Conservation (phyloP, 1,140 invertebrate species). For the Saccostrea cuccullata region DNA sequence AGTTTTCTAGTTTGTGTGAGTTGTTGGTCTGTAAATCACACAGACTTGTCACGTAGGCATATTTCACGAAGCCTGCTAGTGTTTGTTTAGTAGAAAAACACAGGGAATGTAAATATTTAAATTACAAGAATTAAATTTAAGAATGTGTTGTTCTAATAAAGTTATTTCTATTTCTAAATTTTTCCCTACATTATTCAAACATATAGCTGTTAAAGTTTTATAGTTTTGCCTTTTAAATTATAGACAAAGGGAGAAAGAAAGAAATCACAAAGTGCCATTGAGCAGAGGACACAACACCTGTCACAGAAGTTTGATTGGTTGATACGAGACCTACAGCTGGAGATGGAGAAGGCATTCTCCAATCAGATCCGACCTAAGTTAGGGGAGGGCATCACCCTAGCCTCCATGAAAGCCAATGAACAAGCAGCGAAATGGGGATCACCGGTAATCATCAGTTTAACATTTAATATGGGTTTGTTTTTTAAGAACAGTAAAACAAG, state of each 20-base stretch:
- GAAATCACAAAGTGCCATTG: constrained; percentile 42
- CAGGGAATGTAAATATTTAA: too few species aligned
- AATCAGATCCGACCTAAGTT: constrained; percentile 47
- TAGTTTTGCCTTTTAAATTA: background rate
- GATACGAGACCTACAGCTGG: constrained; percentile 24
- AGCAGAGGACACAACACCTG: constrained; percentile 29
- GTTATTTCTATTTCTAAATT: too few species aligned
- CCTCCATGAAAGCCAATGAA: constrained; percentile 43
- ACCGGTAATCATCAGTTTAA: background rate
- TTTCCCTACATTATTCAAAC: background rate
- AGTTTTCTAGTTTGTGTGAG: too few species aligned
- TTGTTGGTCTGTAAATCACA: too few species aligned
- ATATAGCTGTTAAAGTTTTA: too few species aligned
- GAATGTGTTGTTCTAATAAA: too few species aligned
- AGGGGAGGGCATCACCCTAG: constrained; percentile 46
- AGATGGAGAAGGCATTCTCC: too few species aligned
- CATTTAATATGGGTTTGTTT: background rate
- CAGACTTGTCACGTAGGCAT: too few species aligned
- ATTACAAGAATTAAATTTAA: too few species aligned
- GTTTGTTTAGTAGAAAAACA: too few species aligned
- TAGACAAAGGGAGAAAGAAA: constrained; percentile 45
- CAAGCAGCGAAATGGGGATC: constrained; percentile 49
- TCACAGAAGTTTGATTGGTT: constrained; percentile 39
- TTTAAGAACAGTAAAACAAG: too few species aligned
- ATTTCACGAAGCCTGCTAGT: too few species aligned